Evolutionary conservation across 2,797 vertebrate genomes (phyloP), one percentile per base, ranked within the genome.

Genomic region (Pogoniulus pusillus): DNA sequence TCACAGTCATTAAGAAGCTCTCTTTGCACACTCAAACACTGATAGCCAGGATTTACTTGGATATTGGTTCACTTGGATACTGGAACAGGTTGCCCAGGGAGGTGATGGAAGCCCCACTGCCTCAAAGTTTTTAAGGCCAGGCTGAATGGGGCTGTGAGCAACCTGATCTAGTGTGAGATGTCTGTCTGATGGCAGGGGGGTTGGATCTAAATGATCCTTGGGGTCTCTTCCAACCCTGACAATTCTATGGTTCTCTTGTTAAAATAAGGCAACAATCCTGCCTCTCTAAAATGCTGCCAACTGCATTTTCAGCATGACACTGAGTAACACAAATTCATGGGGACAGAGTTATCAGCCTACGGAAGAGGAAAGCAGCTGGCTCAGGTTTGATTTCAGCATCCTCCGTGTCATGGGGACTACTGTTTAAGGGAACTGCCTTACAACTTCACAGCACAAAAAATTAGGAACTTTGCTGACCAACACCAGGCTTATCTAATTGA

Each of bases 401-500:
- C 77, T 70, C 79, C 15, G 4, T 24, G 19, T 60, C 41, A 80
- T 6, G 12, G 39, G 22, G 39, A 65, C 45, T 14, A 47, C 39
- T 63, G 54, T 45, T 92, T 74, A 69, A 47, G 41, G 45, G 76
- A 89, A 70, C 19, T 43, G 78, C 47, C 80, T 66, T 72, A 55
- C 53, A 73, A 64, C 47, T 86, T 85, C 12, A 78, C 4, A 2
- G 63, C 62, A 69, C 59, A 80, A 30, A 71, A 85, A 93, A 89
- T 80, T 65, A 87, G 70, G 57, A 80, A 83, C 34, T 85, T 91
- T 49, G 32, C 63, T 76, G 73, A 91, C 57, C 59, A 91, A 60
- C 66, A 89, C 24, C 82, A 92, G 35, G n/a, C 54, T 90, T 82
- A 79, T 62, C 77, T 77, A 91, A 92, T 41, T 80, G 81, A 87